Conservation (phyloP, 2,797 vertebrate species). For the Dipus sagitta region DNA sequence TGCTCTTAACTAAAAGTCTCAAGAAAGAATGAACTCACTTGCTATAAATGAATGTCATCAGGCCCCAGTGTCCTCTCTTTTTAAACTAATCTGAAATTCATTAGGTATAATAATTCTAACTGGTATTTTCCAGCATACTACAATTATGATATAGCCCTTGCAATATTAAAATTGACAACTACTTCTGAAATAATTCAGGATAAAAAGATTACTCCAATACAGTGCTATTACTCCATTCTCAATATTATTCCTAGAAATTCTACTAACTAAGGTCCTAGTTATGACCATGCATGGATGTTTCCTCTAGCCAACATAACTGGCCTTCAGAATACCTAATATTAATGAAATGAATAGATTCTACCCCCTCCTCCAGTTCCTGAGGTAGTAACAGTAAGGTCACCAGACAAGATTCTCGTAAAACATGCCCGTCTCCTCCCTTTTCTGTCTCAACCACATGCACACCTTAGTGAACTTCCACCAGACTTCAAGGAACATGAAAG, state of each 20-base stretch:
- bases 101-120: conserved; percentile 23
- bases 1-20: not conserved
- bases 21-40: not conserved
- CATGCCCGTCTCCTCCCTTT: not conserved
- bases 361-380: not conserved
- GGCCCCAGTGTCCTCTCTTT: not conserved
- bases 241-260: not conserved
- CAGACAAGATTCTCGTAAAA: not conserved
- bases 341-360: not conserved
- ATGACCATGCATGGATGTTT: not conserved
- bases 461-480: not conserved
- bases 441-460: not conserved
- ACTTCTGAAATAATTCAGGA: conserved; percentile 55
- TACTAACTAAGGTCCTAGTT: not conserved
- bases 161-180: not conserved
- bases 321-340: not conserved
- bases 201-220: conserved; percentile 27
- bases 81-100: conserved; percentile 12
- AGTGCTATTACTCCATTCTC: conserved; percentile 21
- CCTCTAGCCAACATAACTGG: conserved; percentile 6
- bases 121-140: not conserved
- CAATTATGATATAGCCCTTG: not conserved
- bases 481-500: not conserved
- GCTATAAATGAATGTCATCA: not conserved
- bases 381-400: not conserved